phyloP scores from a whole-genome alignment of 2,888 invertebrate genomes.

The Perizoma affinitatum region DNA sequence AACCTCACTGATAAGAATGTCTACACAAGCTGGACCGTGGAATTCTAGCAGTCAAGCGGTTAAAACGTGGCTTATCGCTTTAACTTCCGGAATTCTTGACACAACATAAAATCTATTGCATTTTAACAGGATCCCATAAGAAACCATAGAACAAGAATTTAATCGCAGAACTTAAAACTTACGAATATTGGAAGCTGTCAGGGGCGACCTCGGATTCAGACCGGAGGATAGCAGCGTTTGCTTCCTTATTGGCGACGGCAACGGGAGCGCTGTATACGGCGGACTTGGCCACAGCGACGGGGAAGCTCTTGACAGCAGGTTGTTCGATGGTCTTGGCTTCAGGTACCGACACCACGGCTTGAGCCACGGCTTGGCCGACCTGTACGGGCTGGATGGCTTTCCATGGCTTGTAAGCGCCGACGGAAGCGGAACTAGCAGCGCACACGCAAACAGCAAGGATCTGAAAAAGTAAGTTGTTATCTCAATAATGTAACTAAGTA shows the following conservation, averaged over 20 bases:
- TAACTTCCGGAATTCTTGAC: too few relatives aligned
- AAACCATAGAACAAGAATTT: too few relatives aligned
- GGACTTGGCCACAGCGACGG: constrained; percentile 14
- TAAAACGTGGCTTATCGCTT: too few relatives aligned
- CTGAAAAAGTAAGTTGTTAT: too few relatives aligned
- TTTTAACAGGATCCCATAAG: too few relatives aligned
- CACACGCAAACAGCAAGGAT: constrained; percentile 42
- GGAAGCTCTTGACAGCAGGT: constrained; percentile 8
- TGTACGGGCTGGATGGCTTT: constrained; percentile 13
- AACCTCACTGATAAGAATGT: too few relatives aligned
- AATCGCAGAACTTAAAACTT: constrained; percentile 24
- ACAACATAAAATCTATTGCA: too few relatives aligned
- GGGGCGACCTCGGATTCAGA: constrained; percentile 21
- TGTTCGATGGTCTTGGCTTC: constrained; percentile 14
- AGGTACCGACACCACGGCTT: constrained; percentile 2
- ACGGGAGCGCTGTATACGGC: constrained; percentile 1
- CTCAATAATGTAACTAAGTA: too few relatives aligned
- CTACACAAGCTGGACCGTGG: too few relatives aligned
- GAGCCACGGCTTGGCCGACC: constrained; percentile 18
- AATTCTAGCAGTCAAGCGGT: too few relatives aligned
- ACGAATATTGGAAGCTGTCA: constrained; percentile 30
- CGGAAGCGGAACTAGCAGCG: constrained; percentile 38
- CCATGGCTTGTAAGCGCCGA: constrained; percentile 24
- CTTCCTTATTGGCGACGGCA: constrained; percentile 17
- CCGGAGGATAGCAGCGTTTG: constrained; percentile 28